phyloP scores from a whole-genome alignment of 2,888 invertebrate genomes.

The Eupsilia transversa region DNA sequence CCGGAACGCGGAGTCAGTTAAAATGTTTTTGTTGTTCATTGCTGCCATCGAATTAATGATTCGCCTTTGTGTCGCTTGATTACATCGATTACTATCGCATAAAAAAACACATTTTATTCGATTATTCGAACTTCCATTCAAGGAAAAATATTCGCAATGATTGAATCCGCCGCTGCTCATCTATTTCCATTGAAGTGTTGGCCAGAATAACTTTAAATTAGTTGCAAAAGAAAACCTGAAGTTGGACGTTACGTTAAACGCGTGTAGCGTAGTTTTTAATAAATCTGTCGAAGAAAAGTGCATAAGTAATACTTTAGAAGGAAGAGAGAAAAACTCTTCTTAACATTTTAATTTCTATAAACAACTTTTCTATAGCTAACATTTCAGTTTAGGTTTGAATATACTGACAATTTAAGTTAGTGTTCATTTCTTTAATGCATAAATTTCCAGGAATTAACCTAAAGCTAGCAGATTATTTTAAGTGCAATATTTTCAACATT shows the following conservation, averaged over 20 bases:
- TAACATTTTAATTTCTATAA: not conserved
- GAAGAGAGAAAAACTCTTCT: constrained; percentile 3
- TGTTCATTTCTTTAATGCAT: not conserved
- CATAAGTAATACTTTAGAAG: constrained; percentile 27
- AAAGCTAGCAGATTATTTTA: not conserved
- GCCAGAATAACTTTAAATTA: constrained; percentile 63
- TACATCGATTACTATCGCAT: constrained; percentile 68
- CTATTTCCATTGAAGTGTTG: constrained; percentile 51
- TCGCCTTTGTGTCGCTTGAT: constrained; percentile 71
- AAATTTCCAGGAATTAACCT: not conserved
- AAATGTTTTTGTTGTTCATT: constrained; percentile 81
- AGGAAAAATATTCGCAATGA: constrained; percentile 37
- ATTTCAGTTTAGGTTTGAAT: not conserved
- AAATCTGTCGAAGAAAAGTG: constrained; percentile 54
- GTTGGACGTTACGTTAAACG: constrained; percentile 51
- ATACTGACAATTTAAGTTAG: too few species aligned
- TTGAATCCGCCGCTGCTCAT: constrained; percentile 43
- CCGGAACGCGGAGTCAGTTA: constrained; percentile 68
- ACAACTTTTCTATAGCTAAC: too few species aligned
- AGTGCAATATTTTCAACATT: not conserved
- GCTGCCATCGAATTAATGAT: constrained; percentile 71
- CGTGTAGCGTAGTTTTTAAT: constrained; percentile 58
- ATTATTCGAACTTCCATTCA: constrained; percentile 38
- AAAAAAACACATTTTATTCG: constrained; percentile 44
- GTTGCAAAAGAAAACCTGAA: constrained; percentile 55